Evolutionary conservation across 1,140 invertebrate species (phyloP), one percentile per base, ranked within the genome.

Genomic region (Gonioctena quinquepunctata): DNA sequence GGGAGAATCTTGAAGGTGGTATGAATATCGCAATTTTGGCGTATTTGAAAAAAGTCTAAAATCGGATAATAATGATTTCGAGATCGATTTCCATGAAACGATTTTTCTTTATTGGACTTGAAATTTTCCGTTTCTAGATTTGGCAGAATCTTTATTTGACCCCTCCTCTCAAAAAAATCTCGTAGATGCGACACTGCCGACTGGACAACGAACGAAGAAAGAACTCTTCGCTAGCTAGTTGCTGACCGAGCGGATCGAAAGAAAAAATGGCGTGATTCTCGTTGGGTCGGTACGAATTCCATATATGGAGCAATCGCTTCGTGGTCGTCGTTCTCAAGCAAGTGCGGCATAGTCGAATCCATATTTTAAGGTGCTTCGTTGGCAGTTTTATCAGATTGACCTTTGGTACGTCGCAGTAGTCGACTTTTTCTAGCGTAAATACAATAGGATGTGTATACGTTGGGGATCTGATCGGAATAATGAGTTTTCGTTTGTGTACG

Each of bases 241-340:
- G 25, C 56, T 23, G 26, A 59, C 56, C 56, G 11, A 59, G 26
- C 56, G 6, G 50, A 54, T 22, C 18, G 21, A 54, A 54, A 54
- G 21, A n/a, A 59, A 59, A 59, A 25, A 59, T 26, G 21, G 56
- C 56, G 56, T 59, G 56, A 59, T 22, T 59, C 56, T 59, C 56
- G 56, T 59, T 59, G 23, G 56, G 21, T 42, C 33, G 33, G 25
- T 59, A 16, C 56, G 25, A 59, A 11, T 25, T 59, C 56, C 56
- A 25, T 59, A 59, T 59, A 26, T 59, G 56, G 56, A 25, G 21
- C 56, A 59, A 59, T 22, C 21, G n/a, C n/a, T n/a, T n/a, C n/a
- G n/a, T n/a, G 33, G 33, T 42, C 16, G 13, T 22, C 56, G 56
- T 25, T 52, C 50, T 52, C 50, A 2, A 52, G 21, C 56, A 25